phyloP scores from a whole-genome alignment of 2,888 invertebrate genomes.

The Heliconius aoede region DNA sequence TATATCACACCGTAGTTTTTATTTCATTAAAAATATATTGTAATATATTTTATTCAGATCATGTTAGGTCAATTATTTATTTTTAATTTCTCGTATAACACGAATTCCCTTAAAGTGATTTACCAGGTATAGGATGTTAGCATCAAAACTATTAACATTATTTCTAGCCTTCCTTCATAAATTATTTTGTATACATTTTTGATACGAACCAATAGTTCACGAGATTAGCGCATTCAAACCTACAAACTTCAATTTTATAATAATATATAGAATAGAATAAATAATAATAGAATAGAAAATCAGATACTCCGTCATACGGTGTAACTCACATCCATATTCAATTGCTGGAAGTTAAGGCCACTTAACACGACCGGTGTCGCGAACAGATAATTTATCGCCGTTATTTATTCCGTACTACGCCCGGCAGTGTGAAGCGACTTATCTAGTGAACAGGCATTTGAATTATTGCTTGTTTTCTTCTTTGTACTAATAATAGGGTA shows the following conservation, averaged over 20 bases:
- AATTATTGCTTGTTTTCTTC: conserved; percentile 16
- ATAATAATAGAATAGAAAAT: background rate
- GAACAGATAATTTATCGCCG: conserved; percentile 77
- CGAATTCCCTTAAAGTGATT: no score
- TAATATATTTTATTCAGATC: no score
- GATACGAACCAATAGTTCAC: no score
- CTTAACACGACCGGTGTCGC: conserved; percentile 76
- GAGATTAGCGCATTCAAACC: no score
- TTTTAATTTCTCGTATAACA: no score
- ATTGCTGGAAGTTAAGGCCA: conserved; percentile 68
- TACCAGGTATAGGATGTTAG: no score
- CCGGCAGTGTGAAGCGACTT: conserved; percentile 53
- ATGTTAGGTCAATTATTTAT: no score
- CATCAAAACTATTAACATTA: no score
- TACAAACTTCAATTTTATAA: background rate
- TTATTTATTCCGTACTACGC: conserved; percentile 74
- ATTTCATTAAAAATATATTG: background rate
- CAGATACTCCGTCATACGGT: conserved; percentile 49
- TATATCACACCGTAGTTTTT: conserved; percentile 35
- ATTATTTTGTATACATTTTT: no score
- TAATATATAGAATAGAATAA: background rate
- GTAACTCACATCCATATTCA: conserved; percentile 53
- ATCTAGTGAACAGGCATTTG: conserved; percentile 5
- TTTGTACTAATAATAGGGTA: background rate
- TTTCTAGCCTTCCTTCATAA: no score